Conservation (phyloP, 2,888 invertebrate genomes). For the Metallyticus violacea region DNA sequence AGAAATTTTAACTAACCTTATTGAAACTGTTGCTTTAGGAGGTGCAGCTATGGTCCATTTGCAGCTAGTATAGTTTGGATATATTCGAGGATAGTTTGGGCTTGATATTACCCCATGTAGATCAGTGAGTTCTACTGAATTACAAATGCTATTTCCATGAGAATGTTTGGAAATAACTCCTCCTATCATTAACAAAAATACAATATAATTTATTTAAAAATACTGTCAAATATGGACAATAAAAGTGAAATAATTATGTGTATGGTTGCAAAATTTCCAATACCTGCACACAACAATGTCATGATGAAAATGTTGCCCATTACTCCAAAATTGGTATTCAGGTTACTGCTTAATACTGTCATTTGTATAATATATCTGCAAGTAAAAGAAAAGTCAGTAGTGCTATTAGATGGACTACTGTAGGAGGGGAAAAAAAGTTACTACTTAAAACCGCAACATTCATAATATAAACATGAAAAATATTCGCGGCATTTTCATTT, state of each 20-base stretch:
- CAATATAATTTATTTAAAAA: neutral
- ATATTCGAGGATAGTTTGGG: conserved; percentile 38
- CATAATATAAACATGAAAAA: neutral
- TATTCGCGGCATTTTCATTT: neutral
- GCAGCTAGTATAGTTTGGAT: conserved; percentile 37
- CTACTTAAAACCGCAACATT: neutral
- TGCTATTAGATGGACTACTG: no score
- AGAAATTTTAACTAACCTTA: conserved; percentile 39
- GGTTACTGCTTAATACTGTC: neutral
- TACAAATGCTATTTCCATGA: neutral
- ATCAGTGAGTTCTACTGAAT: conserved; percentile 1
- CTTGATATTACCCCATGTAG: conserved; percentile 37
- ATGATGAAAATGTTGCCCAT: neutral
- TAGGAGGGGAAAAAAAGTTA: neutral
- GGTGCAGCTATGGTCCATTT: conserved; percentile 39
- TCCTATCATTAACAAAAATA: neutral
- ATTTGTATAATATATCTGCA: neutral
- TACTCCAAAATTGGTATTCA: neutral
- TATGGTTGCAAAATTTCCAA: no score
- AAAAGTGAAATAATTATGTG: neutral
- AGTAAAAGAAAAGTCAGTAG: neutral
- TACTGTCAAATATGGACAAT: neutral
- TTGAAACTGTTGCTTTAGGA: conserved; percentile 35
- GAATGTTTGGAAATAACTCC: neutral
- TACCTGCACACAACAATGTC: neutral